Evolutionary conservation across 2,888 invertebrate species (phyloP).

Genomic region (Cepaea hortensis): DNA sequence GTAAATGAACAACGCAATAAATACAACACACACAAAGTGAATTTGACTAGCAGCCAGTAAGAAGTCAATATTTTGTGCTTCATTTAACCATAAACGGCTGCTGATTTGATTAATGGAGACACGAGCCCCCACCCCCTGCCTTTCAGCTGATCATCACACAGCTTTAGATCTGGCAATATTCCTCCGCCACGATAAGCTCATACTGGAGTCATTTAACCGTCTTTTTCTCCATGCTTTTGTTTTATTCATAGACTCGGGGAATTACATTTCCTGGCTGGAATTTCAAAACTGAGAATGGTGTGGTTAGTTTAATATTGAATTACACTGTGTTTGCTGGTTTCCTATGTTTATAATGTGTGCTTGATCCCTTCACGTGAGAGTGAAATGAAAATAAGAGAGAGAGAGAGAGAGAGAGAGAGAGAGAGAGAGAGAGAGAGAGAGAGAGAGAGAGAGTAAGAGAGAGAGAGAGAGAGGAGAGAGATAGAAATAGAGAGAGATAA

Average conservation of each 20-base stretch:
- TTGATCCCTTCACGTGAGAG: too few species aligned
- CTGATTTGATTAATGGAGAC: too few species aligned
- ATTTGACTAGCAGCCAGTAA: neutral
- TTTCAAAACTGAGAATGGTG: too few species aligned
- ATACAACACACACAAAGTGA: neutral
- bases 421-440: neutral
- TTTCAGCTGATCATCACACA: conserved; percentile 24
- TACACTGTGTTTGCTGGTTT: too few species aligned
- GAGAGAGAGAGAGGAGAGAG: neutral
- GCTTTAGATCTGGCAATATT: conserved; percentile 29
- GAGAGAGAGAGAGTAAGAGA: neutral
- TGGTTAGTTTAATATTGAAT: too few species aligned
- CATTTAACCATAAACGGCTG: neutral
- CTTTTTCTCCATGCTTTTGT: neutral
- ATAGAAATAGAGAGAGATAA: neutral
- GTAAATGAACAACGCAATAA: too few species aligned
- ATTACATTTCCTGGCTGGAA: too few species aligned
- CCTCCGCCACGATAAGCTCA: conserved; percentile 21
- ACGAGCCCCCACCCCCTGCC: neutral
- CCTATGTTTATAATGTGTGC: too few species aligned
- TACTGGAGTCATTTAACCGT: neutral
- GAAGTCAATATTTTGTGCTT: neutral
- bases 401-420: neutral
- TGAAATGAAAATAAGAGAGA: neutral
- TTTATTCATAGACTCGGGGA: too few species aligned